Percentiles rank a stretch among this genome's conserved stretches.
Evolutionary conservation across 2,113 vertebrate genomes (phyloP).

Genomic region (Perognathus longimembris): DNA sequence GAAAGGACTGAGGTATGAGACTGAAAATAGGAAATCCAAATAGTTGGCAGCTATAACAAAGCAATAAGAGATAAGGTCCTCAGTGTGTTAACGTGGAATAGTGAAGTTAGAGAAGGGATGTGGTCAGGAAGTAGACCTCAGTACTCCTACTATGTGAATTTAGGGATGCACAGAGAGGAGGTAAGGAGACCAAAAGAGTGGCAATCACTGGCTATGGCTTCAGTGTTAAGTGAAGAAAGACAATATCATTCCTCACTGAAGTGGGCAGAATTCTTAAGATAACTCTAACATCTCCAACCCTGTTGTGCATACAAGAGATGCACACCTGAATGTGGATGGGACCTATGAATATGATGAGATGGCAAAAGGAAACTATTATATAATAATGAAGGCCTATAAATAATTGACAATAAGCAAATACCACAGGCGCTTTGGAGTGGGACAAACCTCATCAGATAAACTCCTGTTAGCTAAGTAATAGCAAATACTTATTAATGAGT

Average conservation of each 20-base stretch:
- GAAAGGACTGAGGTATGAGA: background rate
- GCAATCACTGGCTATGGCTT: background rate
- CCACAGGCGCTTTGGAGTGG: background rate
- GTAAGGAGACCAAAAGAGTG: background rate
- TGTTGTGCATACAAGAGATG: fast-evolving
- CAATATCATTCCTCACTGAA: background rate
- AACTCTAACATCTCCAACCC: background rate
- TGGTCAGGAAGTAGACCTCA: background rate
- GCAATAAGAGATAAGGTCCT: background rate
- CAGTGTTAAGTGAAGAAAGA: background rate
- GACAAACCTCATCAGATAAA: background rate
- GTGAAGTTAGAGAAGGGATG: background rate
- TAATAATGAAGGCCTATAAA: background rate
- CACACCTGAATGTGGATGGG: no score
- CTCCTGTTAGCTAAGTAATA: background rate
- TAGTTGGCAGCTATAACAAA: background rate
- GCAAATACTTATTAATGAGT: background rate
- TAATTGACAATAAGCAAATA: background rate
- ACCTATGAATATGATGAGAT: background rate
- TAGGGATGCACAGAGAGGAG: background rate
- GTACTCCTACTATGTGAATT: background rate
- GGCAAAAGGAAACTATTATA: background rate
- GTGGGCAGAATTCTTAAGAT: background rate
- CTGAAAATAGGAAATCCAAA: background rate
- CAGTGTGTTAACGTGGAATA: background rate